phyloP scores from a whole-genome alignment of 2,888 invertebrate genomes.

The Ganaspis brasiliensis region DNA sequence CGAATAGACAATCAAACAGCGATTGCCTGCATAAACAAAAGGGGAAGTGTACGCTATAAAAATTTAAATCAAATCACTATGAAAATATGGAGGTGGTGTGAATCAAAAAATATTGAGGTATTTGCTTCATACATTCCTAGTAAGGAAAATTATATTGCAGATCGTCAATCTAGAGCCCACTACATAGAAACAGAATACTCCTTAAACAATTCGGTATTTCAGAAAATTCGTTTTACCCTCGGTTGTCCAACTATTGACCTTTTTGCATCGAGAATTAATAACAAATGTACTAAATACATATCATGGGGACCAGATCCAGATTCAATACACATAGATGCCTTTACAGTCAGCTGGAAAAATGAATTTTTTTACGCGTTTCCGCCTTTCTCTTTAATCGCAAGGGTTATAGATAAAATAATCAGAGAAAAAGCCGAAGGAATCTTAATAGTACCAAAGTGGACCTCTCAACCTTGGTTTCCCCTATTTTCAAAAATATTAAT shows the following conservation, averaged over 20 bases:
- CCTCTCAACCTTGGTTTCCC: slow-evolving; percentile 20
- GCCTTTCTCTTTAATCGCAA: slow-evolving; percentile 44
- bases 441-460: slow-evolving; percentile 43
- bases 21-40: background rate
- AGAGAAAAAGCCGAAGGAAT: slow-evolving; percentile 39
- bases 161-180: background rate
- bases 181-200: background rate
- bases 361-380: slow-evolving; percentile 43
- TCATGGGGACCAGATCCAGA: slow-evolving; percentile 45
- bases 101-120: background rate
- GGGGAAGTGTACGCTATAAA: background rate
- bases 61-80: background rate
- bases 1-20: background rate
- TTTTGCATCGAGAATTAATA: slow-evolving; percentile 43
- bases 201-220: slow-evolving; percentile 9
- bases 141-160: background rate
- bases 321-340: slow-evolving; percentile 36
- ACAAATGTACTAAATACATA: slow-evolving; percentile 40
- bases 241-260: slow-evolving; percentile 44
- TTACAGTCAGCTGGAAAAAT: slow-evolving; percentile 28
- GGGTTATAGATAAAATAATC: slow-evolving; percentile 44
- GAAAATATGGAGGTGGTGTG: background rate
- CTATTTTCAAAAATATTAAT: background rate
- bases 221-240: background rate
- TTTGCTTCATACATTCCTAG: background rate